Base-by-base conservation (phyloP, 2,113 vertebrate species). In the Labrus mixtus region DNA sequence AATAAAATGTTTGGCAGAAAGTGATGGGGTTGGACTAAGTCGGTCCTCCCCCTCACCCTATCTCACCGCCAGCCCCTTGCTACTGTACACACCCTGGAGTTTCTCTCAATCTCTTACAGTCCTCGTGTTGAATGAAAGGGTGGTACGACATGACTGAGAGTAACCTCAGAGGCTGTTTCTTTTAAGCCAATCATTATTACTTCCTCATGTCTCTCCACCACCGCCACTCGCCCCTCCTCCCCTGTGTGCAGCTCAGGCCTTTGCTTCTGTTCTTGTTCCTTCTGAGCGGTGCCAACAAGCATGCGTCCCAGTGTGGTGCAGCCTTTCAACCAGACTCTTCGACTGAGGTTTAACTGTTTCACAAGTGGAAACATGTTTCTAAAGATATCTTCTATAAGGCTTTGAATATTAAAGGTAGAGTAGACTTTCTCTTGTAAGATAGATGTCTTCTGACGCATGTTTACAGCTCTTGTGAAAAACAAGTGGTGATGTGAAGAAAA, bases 111-210 rank as follows among this genome's bases (percentile, higher is more conserved):
- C 23, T 46, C 48, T n/a, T 4, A 6, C 67, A 67, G 22, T 7
- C 54, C 61, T 63, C 57, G 53, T 29, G 62, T 29, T 58, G 57
- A 71, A 60, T 76, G 46, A 76, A 79, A 75, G 65, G 23, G 70
- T 53, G 66, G 33, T 48, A 78, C 63, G 61, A 29, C 74, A 65
- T 92, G 90, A 86, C 90, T 89, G 72, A 89, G 54, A 84, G 91
- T 89, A 90, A 92, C 90, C 91, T 55, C 57, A 3, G 46, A 62
- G 78, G 86, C 87, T 81, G 88, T 85, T 90, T 65, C 73, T 41
- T 50, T 61, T 76, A 55, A 76, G 69, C 89, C 86, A 87, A 82
- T 91, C 73, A 0, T 74, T 80, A 63, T 85, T 80, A 85, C 89
- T 86, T 89, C 87, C 83, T 86, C 79, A 62, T 87, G 77, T 63